Conservation (phyloP, 2,797 vertebrate genomes). For the Nothura maculosa region DNA sequence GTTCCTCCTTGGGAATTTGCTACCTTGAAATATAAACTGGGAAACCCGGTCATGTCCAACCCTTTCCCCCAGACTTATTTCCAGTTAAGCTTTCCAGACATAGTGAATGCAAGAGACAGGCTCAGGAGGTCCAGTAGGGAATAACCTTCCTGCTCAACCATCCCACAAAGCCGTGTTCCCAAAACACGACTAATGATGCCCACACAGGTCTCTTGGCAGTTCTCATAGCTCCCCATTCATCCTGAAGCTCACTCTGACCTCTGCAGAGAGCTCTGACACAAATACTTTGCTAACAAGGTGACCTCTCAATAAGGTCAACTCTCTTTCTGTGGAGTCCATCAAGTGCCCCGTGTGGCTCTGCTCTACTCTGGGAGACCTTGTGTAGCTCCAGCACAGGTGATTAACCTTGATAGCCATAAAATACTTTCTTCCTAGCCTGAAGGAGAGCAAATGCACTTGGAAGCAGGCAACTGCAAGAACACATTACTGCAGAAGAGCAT, state of each 20-base stretch:
- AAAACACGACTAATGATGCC: background rate
- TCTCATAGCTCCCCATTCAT: background rate
- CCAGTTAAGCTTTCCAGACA: background rate
- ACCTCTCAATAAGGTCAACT: background rate
- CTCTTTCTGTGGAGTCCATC: background rate
- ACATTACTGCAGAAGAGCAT: rapidly evolving
- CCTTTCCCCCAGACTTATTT: background rate
- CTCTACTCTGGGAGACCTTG: background rate
- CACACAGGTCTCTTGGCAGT: background rate
- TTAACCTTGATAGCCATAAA: background rate
- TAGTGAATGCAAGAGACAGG: background rate
- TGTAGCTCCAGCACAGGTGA: background rate
- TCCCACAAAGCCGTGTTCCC: background rate
- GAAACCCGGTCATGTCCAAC: background rate
- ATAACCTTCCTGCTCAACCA: background rate
- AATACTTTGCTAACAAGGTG: background rate
- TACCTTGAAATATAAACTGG: background rate
- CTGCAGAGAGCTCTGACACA: background rate
- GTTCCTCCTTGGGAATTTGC: background rate
- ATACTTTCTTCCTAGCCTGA: rapidly evolving
- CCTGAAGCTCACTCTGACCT: background rate
- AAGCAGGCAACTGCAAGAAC: background rate
- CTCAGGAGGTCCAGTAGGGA: background rate
- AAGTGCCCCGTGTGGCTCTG: rapidly evolving
- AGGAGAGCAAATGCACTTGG: background rate